Evolutionary conservation across 2,888 invertebrate species (phyloP).

Genomic region (Thymelicus lineola): DNA sequence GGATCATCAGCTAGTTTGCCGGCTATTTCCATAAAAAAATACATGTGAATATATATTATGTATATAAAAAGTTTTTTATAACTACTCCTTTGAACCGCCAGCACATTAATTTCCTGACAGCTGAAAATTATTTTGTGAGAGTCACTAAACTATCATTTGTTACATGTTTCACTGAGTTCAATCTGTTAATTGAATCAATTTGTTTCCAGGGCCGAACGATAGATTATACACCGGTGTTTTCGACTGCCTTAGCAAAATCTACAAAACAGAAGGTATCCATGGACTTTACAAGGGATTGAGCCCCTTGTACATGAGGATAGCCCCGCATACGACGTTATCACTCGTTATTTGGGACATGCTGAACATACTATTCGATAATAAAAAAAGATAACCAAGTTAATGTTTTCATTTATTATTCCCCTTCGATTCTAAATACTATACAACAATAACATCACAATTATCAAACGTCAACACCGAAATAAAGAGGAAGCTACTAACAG

Average conservation of each 20-base stretch:
- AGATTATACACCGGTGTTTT: constrained; percentile 88
- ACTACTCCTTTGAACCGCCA: too few relatives aligned
- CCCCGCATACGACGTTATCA: constrained; percentile 91
- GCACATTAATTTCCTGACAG: too few relatives aligned
- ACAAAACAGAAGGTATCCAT: constrained; percentile 89
- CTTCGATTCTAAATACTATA: neutral
- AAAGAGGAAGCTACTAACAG: neutral
- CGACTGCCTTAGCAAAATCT: constrained; percentile 92
- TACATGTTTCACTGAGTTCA: too few relatives aligned
- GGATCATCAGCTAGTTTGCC: too few relatives aligned
- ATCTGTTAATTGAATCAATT: neutral
- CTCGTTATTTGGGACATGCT: constrained; percentile 90
- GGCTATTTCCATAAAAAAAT: too few relatives aligned
- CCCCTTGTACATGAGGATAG: constrained; percentile 90
- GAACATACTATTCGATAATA: constrained; percentile 67
- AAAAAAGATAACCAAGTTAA: constrained; percentile 50
- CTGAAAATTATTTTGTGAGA: too few relatives aligned
- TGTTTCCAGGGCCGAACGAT: constrained; percentile 86
- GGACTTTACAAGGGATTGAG: constrained; percentile 92
- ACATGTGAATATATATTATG: too few relatives aligned
- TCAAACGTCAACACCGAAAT: neutral
- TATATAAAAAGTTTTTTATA: too few relatives aligned
- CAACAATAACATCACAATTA: neutral
- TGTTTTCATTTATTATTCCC: constrained; percentile 35
- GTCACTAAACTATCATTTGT: too few relatives aligned